Evolutionary conservation across 2,888 invertebrate species (phyloP).

Genomic region (Perdita meconis): DNA sequence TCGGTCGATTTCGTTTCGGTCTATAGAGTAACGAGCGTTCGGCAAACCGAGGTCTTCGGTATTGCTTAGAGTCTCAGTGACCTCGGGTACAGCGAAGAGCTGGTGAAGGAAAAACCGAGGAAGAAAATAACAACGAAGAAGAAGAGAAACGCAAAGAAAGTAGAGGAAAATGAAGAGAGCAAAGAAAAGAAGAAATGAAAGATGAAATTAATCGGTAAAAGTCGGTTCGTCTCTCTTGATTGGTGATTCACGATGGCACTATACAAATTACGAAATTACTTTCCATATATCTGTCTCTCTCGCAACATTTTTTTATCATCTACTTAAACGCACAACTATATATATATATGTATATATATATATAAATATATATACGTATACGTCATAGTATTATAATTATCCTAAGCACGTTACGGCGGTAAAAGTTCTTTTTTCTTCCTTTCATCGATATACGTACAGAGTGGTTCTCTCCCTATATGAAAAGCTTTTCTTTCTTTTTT

Average conservation of each 20-base stretch:
- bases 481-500: constrained; percentile 31
- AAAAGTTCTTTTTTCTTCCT: constrained; percentile 31
- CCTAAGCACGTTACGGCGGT: constrained; percentile 52
- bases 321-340: constrained; percentile 62
- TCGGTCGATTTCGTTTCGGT: background rate
- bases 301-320: constrained; percentile 59
- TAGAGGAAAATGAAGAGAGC: constrained; percentile 2
- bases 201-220: constrained; percentile 22
- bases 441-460: constrained; percentile 72
- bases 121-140: background rate
- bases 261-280: constrained; percentile 69
- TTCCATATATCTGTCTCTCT: constrained; percentile 74
- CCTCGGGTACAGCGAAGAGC: background rate
- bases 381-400: constrained; percentile 50
- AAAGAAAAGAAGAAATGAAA: constrained; percentile 58
- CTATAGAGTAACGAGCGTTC: background rate
- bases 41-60: constrained; percentile 2
- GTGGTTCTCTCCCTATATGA: constrained; percentile 53
- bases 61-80: background rate
- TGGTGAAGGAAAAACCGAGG: background rate
- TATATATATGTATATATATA: constrained; percentile 5
- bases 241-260: constrained; percentile 83
- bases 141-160: background rate
- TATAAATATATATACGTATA: constrained; percentile 48
- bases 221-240: constrained; percentile 73